Conservation (phyloP, 2,888 invertebrate species). For the Amiota minor region DNA sequence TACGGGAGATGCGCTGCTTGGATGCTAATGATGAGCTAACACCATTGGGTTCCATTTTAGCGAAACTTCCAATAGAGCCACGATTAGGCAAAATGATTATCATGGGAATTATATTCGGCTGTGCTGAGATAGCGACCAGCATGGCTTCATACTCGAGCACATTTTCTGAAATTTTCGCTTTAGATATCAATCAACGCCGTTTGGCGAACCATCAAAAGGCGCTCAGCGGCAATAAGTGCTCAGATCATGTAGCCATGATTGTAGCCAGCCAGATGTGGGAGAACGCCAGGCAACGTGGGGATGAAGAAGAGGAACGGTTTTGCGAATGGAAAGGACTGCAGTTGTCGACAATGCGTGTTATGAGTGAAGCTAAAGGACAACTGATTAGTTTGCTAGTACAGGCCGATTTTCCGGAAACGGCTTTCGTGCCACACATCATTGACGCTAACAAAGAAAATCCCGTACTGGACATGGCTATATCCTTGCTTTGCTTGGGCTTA, state of each 20-base stretch:
- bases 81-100: conserved; percentile 98
- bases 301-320: conserved; percentile 85
- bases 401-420: conserved; percentile 93
- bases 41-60: conserved; percentile 92
- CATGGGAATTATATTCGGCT: conserved; percentile 90
- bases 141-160: conserved; percentile 97
- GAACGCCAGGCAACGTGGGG: conserved; percentile 79
- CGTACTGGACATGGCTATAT: conserved; percentile 86
- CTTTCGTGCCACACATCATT: conserved; percentile 82
- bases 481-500: conserved; percentile 90
- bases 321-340: conserved; percentile 95
- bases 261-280: conserved; percentile 92
- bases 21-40: conserved; percentile 91
- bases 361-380: conserved; percentile 90
- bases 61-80: conserved; percentile 96
- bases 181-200: conserved; percentile 83
- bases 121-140: conserved; percentile 92
- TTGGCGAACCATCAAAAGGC: conserved; percentile 89
- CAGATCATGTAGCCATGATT: conserved; percentile 96
- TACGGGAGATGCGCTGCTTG: conserved; percentile 91
- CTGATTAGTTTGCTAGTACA: conserved; percentile 79
- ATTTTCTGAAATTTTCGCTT: conserved; percentile 93
- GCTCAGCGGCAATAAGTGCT: conserved; percentile 88
- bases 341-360: conserved; percentile 90
- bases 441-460: conserved; percentile 86